These are phyloP conservation scores for Stenodera caucasica DNA, from an alignment of 2,888 invertebrate species.

Conservation along the genomic window DNA sequence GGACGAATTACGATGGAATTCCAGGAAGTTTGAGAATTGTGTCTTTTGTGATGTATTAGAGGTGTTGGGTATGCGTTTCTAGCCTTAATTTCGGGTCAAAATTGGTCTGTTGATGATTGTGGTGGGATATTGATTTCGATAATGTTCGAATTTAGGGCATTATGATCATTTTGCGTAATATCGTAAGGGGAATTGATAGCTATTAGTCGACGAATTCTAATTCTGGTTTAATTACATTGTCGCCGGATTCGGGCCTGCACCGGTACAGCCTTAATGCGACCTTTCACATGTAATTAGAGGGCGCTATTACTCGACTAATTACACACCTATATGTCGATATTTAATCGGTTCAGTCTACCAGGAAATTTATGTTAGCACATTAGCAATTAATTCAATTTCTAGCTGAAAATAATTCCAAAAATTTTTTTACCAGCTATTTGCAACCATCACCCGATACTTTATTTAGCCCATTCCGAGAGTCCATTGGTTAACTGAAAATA, in stretches of 20 bases:
- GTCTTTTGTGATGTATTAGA: too few species aligned
- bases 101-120: too few species aligned
- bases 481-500: slow-evolving; percentile 2
- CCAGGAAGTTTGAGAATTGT: too few species aligned
- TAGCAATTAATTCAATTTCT: slow-evolving; percentile 46
- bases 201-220: slow-evolving; percentile 46
- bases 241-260: slow-evolving; percentile 45
- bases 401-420: too few species aligned
- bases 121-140: too few species aligned
- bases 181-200: slow-evolving; percentile 10
- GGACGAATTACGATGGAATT: too few species aligned
- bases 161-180: neutral
- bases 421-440: too few species aligned
- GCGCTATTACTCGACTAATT: slow-evolving; percentile 50
- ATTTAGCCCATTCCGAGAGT: neutral
- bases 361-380: slow-evolving; percentile 43
- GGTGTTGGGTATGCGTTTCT: too few species aligned
- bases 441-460: neutral
- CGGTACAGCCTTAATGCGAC: slow-evolving; percentile 42
- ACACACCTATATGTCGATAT: slow-evolving; percentile 49
- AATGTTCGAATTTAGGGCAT: too few species aligned
- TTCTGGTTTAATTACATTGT: slow-evolving; percentile 54
- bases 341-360: slow-evolving; percentile 38
- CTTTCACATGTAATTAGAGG: slow-evolving; percentile 54
- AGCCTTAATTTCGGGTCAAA: too few species aligned